Evolutionary conservation across 2,888 invertebrate species (phyloP).

Genomic region (Glaucopsyche alexis): DNA sequence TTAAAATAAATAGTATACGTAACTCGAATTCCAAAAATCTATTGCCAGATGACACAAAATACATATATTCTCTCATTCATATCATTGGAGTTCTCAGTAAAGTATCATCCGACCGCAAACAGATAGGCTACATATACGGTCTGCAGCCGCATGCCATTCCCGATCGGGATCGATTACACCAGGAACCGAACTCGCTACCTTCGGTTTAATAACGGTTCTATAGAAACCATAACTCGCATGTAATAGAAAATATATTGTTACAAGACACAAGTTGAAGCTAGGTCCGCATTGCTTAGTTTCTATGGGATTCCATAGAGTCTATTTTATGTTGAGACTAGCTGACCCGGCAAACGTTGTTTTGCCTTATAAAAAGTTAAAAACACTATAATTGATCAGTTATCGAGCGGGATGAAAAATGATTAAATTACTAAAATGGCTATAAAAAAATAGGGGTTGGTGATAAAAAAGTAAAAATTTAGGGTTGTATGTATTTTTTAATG

Average conservation of each 20-base stretch:
- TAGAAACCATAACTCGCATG: not conserved
- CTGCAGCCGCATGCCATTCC: not conserved
- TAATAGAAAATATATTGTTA: constrained; percentile 13
- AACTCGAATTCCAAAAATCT: no score
- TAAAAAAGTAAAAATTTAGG: no score
- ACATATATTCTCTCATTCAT: not conserved
- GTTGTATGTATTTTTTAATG: no score
- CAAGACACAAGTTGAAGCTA: no score
- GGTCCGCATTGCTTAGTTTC: not conserved
- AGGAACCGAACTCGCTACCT: not conserved
- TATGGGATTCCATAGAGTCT: not conserved
- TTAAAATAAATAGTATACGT: no score
- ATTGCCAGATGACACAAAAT: not conserved
- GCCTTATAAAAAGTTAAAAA: no score
- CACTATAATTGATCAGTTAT: no score
- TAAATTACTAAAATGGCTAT: no score
- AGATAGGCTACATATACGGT: constrained; percentile 12
- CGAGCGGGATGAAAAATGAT: no score
- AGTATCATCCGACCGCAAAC: constrained; percentile 6
- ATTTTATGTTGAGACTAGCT: not conserved
- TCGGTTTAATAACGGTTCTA: not conserved
- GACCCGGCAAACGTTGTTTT: no score
- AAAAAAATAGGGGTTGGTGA: no score
- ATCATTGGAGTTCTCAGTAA: not conserved
- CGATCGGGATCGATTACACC: constrained; percentile 5